Base-by-base conservation (phyloP, 37 sponge, comb jelly and placozoan genomes). In the Ephydatia muelleri region DNA sequence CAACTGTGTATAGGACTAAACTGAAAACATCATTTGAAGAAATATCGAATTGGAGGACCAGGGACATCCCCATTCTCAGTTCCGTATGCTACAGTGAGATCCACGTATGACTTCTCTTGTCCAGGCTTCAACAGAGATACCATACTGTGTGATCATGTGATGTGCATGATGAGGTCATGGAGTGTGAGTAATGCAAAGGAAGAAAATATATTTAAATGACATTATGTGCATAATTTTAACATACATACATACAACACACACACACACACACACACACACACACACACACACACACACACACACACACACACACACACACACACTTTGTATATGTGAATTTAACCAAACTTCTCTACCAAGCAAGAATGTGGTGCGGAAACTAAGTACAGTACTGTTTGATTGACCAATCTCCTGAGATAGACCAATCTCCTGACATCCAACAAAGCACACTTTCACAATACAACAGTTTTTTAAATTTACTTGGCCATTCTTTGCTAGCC, bases 31-130 rank as follows among this genome's bases (percentile, higher is more conserved):
- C 43, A 84, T 35, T 85, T 57, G 32, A 92, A 78, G 65, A 80
- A 80, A 69, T 91, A 94, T 49, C 95, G 71, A 36, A 94, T 70
- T 14, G 91, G 91, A 35, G 91, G 91, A 3, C 88, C 92, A 33
- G 86, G 71, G 1, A 78, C 69, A 29, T 93, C 93, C 64, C 92
- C 89, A 0, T 48, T 88, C 43, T 83, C 30, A 21, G 28, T 77
- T n/a, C 81, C 75, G 71, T 93, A 93, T n/a, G 96, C 82, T 65
- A 96, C 81, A 2, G 92, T 93, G 33, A 96, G 68, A 66, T 96
- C 96, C 47, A 93, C 92, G 72, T 96, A 93, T 33, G 43, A 40
- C 75, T 43, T 76, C 39, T 72, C 87, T n/a, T 75, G 29, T 16
- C 38, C 38, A 31, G 77, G 78, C 73, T 94, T 94, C 36, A 94